Evolutionary conservation across 2,888 invertebrate genomes (phyloP), one percentile per base, ranked within the genome.

Genomic region (Sialis lutaria): DNA sequence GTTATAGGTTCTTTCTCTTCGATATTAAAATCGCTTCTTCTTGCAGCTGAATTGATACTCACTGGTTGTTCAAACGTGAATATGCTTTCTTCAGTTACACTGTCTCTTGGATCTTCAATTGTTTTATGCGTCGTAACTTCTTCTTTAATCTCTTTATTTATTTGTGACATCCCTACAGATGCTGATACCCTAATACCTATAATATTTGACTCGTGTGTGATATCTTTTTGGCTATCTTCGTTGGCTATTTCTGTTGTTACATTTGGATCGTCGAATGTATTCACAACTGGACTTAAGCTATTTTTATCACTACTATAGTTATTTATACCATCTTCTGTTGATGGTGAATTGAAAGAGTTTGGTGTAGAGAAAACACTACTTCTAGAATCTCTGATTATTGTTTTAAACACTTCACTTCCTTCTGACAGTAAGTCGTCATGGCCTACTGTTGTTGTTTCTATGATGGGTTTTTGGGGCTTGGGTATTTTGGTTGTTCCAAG

Each of bases 1-100:
- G 72, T 73, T 46, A 70, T 67, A 5, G 74, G 74, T 45, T 69
- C 69, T 4, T 64, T 64, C 58, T 75, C 75, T 55, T 76, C 75
- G 4, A 75, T 71, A 46, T 68, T 69, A 51, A 75, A 70, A 49
- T 73, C 73, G 55, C 70, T 74, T 55, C 72, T 71, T 53, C 72
- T 75, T 1, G 71, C 71, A 48, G 72, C 71, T 34, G 74, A 69
- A 33, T 68, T 61, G 46, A 70, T 61, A 50, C 65, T 69, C n/a
- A 63, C 67, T 37, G 64, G 60, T 45, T 70, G 66, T 53, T 69
- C 63, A 1, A 63, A 61, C 4, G 60, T 59, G 44, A 62, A 52
- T 43, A 55, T 55, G 6, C 56, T 60, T 1, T 58, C 53, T 5
- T 54, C 50, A 56, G 52, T 3, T 55, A 52, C 37, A 51, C 44